These are phyloP conservation scores for Polyommatus iphigenia DNA, from an alignment of 2,888 invertebrate species.

Conservation along the genomic window DNA sequence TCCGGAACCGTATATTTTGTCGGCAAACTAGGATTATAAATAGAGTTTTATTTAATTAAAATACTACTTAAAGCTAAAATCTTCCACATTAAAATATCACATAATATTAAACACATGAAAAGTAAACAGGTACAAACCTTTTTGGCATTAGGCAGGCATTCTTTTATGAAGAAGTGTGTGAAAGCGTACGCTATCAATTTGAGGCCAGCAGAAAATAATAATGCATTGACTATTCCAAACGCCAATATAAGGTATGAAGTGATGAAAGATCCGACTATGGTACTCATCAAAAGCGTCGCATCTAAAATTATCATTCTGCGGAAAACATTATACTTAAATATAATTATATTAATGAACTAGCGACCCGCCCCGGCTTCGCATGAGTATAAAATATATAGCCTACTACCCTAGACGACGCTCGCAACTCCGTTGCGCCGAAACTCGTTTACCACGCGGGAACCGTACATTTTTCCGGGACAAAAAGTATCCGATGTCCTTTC, in stretches of 20 bases:
- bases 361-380: too few relatives aligned
- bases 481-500: too few relatives aligned
- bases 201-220: conserved; percentile 65
- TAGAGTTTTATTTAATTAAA: too few relatives aligned
- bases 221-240: conserved; percentile 78
- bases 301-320: conserved; percentile 83
- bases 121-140: background rate
- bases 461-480: too few relatives aligned
- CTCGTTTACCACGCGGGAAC: too few relatives aligned
- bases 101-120: too few relatives aligned
- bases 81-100: background rate
- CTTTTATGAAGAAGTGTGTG: conserved; percentile 47
- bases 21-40: too few relatives aligned
- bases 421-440: too few relatives aligned
- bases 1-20: background rate
- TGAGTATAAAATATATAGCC: too few relatives aligned
- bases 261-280: conserved; percentile 79
- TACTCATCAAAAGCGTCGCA: conserved; percentile 80
- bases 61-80: background rate
- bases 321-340: background rate
- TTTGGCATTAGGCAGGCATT: background rate
- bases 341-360: too few relatives aligned
- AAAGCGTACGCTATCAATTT: conserved; percentile 71
- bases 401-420: too few relatives aligned
- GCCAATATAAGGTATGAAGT: conserved; percentile 81